A percentile compares a stretch with the other conserved stretches of the same genome.
These are phyloP conservation scores for Acropora tenuis DNA, from an alignment of 64 coral and sea anemone species.

Conservation along the genomic window DNA sequence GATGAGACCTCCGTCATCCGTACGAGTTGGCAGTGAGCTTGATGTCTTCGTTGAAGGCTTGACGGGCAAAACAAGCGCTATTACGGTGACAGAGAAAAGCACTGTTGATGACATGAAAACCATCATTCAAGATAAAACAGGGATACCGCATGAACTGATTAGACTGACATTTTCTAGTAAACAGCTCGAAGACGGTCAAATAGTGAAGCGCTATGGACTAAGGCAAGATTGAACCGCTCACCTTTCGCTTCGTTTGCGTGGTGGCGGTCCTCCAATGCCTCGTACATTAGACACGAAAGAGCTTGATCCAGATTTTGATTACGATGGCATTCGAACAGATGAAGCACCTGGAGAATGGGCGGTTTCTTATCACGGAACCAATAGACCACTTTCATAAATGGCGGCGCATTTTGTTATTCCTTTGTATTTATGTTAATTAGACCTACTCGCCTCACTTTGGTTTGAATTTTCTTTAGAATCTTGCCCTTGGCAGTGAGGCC, in stretches of 20 bases:
- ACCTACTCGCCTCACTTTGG: too few species aligned
- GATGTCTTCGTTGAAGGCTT: background rate
- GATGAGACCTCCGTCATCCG: background rate
- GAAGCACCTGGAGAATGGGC: conserved; percentile 53
- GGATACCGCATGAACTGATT: background rate
- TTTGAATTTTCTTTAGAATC: too few species aligned
- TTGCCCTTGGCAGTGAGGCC: too few species aligned
- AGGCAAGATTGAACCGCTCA: background rate
- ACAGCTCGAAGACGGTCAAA: conserved; percentile 5
- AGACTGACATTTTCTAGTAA: conserved; percentile 33
- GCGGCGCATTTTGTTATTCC: too few species aligned
- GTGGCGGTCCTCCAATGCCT: background rate
- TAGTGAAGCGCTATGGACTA: conserved; percentile 1
- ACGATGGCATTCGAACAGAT: conserved; percentile 56
- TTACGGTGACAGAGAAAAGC: background rate
- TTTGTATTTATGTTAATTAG: too few species aligned
- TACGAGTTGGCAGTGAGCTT: background rate
- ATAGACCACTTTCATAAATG: too few species aligned
- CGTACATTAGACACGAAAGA: background rate
- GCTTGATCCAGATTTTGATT: conserved; percentile 69
- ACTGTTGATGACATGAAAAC: conserved; percentile 46
- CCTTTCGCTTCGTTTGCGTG: conserved; percentile 14
- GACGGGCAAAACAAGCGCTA: background rate
- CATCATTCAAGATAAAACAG: conserved; percentile 1
- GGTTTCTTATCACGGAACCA: conserved; percentile 70